Conservation (phyloP, 2,113 vertebrate genomes). For the Machaerirhynchus nigripectus region DNA sequence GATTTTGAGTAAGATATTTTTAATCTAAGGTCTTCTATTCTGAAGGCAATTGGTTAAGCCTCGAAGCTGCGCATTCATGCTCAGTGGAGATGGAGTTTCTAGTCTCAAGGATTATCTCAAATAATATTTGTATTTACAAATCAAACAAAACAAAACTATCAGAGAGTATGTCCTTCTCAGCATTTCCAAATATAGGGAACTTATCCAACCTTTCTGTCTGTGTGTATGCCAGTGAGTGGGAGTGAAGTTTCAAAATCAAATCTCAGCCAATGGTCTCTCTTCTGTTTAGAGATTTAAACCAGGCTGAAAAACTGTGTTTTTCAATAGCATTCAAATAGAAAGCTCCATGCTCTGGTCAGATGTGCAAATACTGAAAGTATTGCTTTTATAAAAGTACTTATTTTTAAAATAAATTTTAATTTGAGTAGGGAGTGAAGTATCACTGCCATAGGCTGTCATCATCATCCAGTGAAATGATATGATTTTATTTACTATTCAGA, state of each 20-base stretch:
- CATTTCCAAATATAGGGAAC: background rate
- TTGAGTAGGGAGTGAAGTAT: background rate
- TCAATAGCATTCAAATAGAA: background rate
- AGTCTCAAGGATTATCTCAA: background rate
- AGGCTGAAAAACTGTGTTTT: background rate
- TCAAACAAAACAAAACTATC: background rate
- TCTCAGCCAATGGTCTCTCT: background rate
- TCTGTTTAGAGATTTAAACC: background rate
- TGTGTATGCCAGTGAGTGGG: background rate
- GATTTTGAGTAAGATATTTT: background rate
- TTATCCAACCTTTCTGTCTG: background rate
- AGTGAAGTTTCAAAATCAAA: background rate
- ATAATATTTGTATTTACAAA: background rate
- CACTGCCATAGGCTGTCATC: background rate
- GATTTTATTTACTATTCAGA: background rate
- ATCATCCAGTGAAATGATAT: background rate
- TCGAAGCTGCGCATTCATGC: background rate
- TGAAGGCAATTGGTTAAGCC: background rate
- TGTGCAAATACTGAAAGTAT: background rate
- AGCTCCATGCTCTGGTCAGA: background rate
- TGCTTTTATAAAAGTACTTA: background rate
- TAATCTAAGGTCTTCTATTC: background rate
- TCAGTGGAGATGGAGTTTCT: background rate
- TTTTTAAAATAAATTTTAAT: background rate
- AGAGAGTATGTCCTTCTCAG: background rate